phyloP scores from a whole-genome alignment of 2,113 vertebrate genomes.

The Eidolon helvum region DNA sequence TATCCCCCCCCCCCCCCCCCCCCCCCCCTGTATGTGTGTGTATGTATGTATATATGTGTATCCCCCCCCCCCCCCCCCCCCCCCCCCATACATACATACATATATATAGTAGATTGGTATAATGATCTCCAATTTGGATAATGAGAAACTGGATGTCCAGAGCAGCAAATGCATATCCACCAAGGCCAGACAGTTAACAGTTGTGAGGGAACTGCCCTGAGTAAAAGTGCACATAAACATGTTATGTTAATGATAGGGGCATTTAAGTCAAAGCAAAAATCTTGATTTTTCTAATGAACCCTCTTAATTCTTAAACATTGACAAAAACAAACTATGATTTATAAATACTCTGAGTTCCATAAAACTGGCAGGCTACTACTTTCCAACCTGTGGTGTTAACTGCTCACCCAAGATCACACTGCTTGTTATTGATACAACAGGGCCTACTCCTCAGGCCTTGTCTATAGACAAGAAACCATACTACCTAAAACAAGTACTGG shows the following conservation, averaged over 20 bases:
- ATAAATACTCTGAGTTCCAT: background rate
- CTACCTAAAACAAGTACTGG: background rate
- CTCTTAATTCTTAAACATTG: background rate
- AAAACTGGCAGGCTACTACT: background rate
- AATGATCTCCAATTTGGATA: background rate
- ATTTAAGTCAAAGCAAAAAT: background rate
- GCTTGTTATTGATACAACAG: background rate
- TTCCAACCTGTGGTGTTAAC: background rate
- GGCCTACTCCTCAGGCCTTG: background rate
- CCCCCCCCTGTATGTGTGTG: too few relatives aligned
- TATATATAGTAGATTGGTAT: background rate
- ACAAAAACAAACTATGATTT: background rate
- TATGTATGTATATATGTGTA: too few relatives aligned
- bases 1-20: too few relatives aligned
- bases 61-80: too few relatives aligned
- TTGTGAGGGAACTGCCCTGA: background rate
- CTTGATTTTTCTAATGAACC: background rate
- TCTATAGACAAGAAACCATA: conserved; percentile 29
- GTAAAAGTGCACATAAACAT: background rate
- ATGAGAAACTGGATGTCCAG: background rate
- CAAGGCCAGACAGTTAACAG: background rate
- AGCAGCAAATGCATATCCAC: background rate
- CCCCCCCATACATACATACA: too few relatives aligned
- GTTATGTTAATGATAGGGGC: background rate
- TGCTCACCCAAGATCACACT: background rate